A percentile compares a stretch with the other conserved stretches of the same genome.
Conservation (phyloP, 1,140 invertebrate species). For the Mycetomoellerius zeteki region DNA sequence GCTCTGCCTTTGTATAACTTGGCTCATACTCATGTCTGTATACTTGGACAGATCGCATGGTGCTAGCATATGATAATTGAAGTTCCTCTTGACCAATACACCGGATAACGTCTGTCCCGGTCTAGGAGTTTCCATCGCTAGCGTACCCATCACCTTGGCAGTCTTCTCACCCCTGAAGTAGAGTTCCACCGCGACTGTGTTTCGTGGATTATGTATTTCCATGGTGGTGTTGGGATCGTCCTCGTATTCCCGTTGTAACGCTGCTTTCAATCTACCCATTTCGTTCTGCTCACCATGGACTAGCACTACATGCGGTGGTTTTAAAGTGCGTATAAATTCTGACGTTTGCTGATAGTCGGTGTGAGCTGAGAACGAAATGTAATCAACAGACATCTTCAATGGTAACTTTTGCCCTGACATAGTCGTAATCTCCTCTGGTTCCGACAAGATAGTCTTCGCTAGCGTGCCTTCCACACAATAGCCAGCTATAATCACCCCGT, state of each 20-base stretch:
- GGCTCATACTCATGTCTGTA: slow-evolving; percentile 97
- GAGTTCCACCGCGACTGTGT: slow-evolving; percentile 97
- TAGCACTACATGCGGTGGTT: slow-evolving; percentile 98
- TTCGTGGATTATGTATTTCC: slow-evolving; percentile 97
- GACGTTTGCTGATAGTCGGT: slow-evolving; percentile 99
- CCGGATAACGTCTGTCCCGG: slow-evolving; percentile 95
- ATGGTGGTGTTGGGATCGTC: slow-evolving; percentile 95
- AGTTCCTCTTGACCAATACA: slow-evolving; percentile 98
- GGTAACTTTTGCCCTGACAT: slow-evolving; percentile 98
- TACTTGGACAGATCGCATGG: slow-evolving; percentile 98
- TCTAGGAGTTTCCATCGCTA: slow-evolving; percentile 94
- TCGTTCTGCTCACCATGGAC: slow-evolving; percentile 99
- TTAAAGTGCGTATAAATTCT: slow-evolving; percentile 97
- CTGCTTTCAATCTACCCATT: slow-evolving; percentile 98
- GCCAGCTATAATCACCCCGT: slow-evolving; percentile 99
- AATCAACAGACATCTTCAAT: slow-evolving; percentile 99
- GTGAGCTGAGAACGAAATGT: slow-evolving; percentile 99
- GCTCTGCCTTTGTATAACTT: slow-evolving; percentile 96
- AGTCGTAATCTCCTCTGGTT: slow-evolving; percentile 98
- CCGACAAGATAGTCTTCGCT: slow-evolving; percentile 98
- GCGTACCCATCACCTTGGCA: slow-evolving; percentile 97
- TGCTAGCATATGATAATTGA: slow-evolving; percentile 98
- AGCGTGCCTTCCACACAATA: slow-evolving; percentile 99
- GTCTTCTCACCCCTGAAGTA: slow-evolving; percentile 99
- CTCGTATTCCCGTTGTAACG: slow-evolving; percentile 97